Conservation (phyloP, 2,797 vertebrate species). For the Eupleurogrammus muticus region DNA sequence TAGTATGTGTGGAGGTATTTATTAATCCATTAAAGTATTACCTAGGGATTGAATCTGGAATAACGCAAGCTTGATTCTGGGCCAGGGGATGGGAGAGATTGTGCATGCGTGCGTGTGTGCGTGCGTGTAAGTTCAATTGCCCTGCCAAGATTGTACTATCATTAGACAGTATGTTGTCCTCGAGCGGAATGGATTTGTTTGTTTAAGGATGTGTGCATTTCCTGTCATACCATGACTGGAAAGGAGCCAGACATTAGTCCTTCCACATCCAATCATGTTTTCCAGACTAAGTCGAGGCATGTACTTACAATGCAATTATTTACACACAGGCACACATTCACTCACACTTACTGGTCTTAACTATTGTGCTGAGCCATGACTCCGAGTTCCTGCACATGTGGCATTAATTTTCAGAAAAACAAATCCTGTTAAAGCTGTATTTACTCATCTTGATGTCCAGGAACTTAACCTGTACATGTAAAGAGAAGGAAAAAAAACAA, state of each 20-base stretch:
- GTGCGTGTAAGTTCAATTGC: constrained; percentile 34
- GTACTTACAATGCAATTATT: constrained; percentile 54
- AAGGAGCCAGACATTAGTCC: constrained; percentile 54
- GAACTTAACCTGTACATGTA: constrained; percentile 45
- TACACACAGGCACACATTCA: constrained; percentile 23
- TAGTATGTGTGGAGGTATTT: constrained; percentile 68
- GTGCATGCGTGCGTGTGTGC: constrained; percentile 22
- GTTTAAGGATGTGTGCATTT: constrained; percentile 66
- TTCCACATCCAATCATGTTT: constrained; percentile 58
- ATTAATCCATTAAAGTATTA: constrained; percentile 71
- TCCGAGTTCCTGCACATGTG: constrained; percentile 77
- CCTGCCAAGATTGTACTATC: constrained; percentile 45
- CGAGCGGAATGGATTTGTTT: constrained; percentile 61
- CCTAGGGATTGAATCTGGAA: constrained; percentile 51
- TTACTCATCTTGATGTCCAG: constrained; percentile 65
- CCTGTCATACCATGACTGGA: constrained; percentile 65
- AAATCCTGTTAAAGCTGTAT: constrained; percentile 75
- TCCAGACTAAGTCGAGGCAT: constrained; percentile 50
- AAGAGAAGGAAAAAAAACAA: not conserved
- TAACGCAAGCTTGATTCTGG: constrained; percentile 40
- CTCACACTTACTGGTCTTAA: constrained; percentile 73
- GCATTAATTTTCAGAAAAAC: constrained; percentile 74
- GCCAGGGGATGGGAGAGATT: constrained; percentile 41
- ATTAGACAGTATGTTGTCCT: constrained; percentile 58
- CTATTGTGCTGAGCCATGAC: constrained; percentile 74